Evolutionary conservation across 2,888 invertebrate species (phyloP).

Genomic region (Tenodera sinensis): DNA sequence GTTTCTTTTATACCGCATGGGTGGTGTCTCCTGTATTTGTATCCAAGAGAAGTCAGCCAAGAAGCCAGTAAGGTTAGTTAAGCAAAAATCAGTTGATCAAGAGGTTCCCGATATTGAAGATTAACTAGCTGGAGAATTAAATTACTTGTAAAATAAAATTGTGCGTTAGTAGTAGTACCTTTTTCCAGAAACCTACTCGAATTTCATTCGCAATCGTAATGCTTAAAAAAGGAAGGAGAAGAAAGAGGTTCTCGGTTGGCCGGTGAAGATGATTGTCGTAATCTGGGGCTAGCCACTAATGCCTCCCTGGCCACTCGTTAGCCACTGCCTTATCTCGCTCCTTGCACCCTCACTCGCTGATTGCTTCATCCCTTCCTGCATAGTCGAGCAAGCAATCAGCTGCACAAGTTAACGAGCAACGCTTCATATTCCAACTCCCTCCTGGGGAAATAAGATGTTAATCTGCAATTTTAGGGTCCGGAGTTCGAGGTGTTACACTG

Average conservation of each 20-base stretch:
- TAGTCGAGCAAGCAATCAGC: neutral
- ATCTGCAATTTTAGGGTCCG: neutral
- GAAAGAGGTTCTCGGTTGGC: neutral
- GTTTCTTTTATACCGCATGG: too few relatives aligned
- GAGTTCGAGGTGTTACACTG: neutral
- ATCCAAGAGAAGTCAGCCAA: too few relatives aligned
- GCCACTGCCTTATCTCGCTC: slow-evolving; percentile 32
- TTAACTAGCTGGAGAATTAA: too few relatives aligned
- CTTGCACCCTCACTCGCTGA: neutral
- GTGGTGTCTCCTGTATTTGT: too few relatives aligned
- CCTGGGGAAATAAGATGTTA: neutral
- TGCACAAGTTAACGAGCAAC: neutral
- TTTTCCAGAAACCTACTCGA: neutral
- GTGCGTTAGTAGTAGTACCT: too few relatives aligned
- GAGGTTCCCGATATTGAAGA: too few relatives aligned
- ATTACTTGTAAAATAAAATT: too few relatives aligned
- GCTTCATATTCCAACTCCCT: neutral
- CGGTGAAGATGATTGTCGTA: neutral
- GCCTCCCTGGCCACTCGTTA: slow-evolving; percentile 30
- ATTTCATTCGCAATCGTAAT: neutral
- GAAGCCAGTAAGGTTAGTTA: too few relatives aligned
- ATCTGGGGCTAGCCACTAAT: slow-evolving; percentile 17
- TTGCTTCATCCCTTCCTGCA: slow-evolving; percentile 14
- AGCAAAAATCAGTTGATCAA: too few relatives aligned
- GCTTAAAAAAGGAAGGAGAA: neutral